Base-by-base conservation (phyloP, 2,113 vertebrate genomes). In the Corythoichthys intestinalis region DNA sequence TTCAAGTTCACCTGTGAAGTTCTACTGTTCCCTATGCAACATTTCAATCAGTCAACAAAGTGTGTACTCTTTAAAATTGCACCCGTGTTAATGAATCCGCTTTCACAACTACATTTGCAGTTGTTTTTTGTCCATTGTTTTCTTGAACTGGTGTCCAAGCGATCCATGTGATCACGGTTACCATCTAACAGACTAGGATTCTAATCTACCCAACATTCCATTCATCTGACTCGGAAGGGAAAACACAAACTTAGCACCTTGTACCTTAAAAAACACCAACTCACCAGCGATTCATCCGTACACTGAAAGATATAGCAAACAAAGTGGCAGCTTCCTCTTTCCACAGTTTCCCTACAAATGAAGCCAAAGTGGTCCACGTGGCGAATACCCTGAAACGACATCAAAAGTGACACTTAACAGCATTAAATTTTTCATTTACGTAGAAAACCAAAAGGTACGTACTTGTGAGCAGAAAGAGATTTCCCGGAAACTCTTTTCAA, bases 391-490 rank as follows among this genome's bases (percentile, higher is more conserved):
- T 99, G 65, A 1, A 72, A 60, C 82, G 15, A 75, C 20, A 70
- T n/a, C 13, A 67, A 7, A n/a, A 10, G 48, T 34, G 28, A 57
- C 20, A 53, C 10, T 65, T 0, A 1, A 69, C 1, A 4, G 3
- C 0, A 34, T 47, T 65, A 12, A 63, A 57, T 61, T 41, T 28
- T 3, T 46, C 48, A 74, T 13, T 44, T 20, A 5, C 7, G 14
- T 13, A 64, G 10, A 77, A 68, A 44, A 2, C 0, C 10, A 47
- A 10, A 7, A 1, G 48, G 9, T 38, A 63, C 46, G 84, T 88
- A 99, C 97, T 96, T 99, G 97, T 90, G 97, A 99, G 88, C 97
- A 99, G 92, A 96, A 99, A 39, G 97, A 99, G 85, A 99, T 99
- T 91, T 99, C 97, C 86, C 93, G 94, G 93, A 99, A 99, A 90